Evolutionary conservation across 2,888 invertebrate species (phyloP), one percentile per base, ranked within the genome.

Genomic region (Chymomyza procnemis): DNA sequence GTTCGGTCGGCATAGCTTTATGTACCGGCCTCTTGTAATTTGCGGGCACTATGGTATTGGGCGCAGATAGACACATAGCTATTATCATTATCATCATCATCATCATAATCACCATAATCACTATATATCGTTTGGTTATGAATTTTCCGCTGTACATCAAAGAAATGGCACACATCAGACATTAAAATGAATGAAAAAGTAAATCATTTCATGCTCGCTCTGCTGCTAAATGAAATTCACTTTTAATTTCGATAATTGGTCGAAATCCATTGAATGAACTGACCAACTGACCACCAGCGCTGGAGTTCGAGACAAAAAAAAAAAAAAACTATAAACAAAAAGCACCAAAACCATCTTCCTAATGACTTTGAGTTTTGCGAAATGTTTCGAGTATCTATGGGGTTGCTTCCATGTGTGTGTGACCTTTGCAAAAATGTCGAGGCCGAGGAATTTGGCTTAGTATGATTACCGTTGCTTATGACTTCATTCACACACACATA

Each of bases 221-320:
- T n/a, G n/a, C n/a, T 72, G 59, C 71, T 73, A 67, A 71, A 71
- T 71, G 59, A 76, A 81, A 80, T 66, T 86, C 75, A 86, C 85
- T 82, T 84, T 81, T 84, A 73, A 80, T 81, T 84, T 86, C 67
- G 71, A 81, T 83, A 85, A 85, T 85, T 80, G 80, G 74, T 80
- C 61, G 50, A 18, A 47, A 14, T 18, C 54, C 18, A 21, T 21
- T 14, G 18, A 18, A 21, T 54, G 12, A 54, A 21, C n/a, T 21
- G 18, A 14, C 19, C 18, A 21, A 19, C 19, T 19, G 21, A 18
- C 54, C 18, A 4, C 16, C 52, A 52, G n/a, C n/a, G 16, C 8
- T 18, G 48, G 18, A 18, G 8, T 14, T 19, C 4, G 1, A 52
- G 18, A 48, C 18, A 3, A 12, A 54, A 21, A 21, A 54, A 22